A percentile compares a stretch with the other conserved stretches of the same genome.
Conservation (phyloP, 2,797 vertebrate genomes). For the Austrolebias charrua region DNA sequence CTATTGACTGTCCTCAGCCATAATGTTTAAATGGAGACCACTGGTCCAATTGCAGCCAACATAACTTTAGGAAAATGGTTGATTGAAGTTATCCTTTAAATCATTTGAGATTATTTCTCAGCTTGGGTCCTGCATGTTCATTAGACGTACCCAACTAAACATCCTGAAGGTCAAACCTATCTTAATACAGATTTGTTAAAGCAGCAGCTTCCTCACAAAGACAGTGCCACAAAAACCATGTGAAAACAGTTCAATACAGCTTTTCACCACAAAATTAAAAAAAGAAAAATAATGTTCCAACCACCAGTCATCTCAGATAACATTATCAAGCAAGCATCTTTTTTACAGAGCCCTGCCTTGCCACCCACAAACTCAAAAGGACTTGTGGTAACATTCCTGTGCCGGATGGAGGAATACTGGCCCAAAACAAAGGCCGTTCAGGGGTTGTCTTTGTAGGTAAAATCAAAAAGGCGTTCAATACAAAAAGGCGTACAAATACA, state of each 20-base stretch:
- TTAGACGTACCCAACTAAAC: background rate
- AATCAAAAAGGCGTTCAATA: too few species aligned
- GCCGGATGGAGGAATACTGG: background rate
- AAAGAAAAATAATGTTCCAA: background rate
- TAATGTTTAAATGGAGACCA: constrained; percentile 49
- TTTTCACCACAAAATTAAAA: background rate
- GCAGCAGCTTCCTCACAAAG: background rate
- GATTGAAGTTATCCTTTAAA: constrained; percentile 13
- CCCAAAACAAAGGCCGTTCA: background rate
- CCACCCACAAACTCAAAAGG: background rate
- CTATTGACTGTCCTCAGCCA: constrained; percentile 27
- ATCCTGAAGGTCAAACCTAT: background rate
- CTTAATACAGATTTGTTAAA: background rate
- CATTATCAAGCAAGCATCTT: background rate
- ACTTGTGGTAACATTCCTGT: background rate
- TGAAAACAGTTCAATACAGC: background rate
- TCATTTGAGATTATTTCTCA: constrained; percentile 1
- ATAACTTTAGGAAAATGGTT: constrained; percentile 17
- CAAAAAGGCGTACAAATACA: too few species aligned
- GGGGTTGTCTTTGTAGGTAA: background rate
- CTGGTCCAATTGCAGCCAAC: constrained; percentile 24
- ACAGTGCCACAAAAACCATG: background rate
- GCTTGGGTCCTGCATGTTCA: background rate
- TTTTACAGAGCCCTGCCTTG: background rate
- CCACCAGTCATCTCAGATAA: background rate